phyloP scores from a whole-genome alignment of 1,140 invertebrate genomes.

The Pristionchus pacificus region DNA sequence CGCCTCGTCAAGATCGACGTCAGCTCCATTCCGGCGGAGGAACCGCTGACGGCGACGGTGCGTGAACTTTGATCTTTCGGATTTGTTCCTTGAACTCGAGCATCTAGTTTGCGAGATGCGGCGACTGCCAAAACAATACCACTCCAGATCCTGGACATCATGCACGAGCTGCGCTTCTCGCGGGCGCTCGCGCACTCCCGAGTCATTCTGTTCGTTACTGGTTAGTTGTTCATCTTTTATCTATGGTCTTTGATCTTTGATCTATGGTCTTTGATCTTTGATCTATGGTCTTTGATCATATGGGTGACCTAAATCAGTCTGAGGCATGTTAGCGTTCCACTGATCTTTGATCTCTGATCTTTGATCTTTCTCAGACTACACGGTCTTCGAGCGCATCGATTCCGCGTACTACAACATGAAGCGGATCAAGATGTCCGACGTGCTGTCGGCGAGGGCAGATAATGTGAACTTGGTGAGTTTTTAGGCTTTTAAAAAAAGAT shows the following conservation, averaged over 20 bases:
- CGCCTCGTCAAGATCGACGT: conserved; percentile 42
- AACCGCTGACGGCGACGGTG: conserved; percentile 36
- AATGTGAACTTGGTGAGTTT: conserved; percentile 41
- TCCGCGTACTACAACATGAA: conserved; percentile 43
- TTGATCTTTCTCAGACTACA: conserved; percentile 45
- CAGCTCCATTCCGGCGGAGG: conserved; percentile 38
- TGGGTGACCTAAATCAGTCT: not conserved
- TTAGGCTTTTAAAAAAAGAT: no score
- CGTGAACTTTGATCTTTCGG: conserved; percentile 40
- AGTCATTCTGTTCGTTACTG: conserved; percentile 47
- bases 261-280: conserved; percentile 41
- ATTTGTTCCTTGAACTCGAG: no score
- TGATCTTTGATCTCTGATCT: no score
- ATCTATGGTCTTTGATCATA: conserved; percentile 8
- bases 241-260: not conserved
- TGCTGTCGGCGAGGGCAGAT: conserved; percentile 40
- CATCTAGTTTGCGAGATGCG: not conserved
- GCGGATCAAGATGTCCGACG: conserved; percentile 36
- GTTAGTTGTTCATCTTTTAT: no score
- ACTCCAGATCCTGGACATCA: not conserved
- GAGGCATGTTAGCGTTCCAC: not conserved
- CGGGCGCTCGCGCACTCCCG: conserved; percentile 48
- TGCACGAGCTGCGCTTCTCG: conserved; percentile 47
- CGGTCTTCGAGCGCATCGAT: conserved; percentile 40
- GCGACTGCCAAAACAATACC: not conserved